Evolutionary conservation across 1,140 invertebrate genomes (phyloP).

Genomic region (Dolichoris vasculosae): DNA sequence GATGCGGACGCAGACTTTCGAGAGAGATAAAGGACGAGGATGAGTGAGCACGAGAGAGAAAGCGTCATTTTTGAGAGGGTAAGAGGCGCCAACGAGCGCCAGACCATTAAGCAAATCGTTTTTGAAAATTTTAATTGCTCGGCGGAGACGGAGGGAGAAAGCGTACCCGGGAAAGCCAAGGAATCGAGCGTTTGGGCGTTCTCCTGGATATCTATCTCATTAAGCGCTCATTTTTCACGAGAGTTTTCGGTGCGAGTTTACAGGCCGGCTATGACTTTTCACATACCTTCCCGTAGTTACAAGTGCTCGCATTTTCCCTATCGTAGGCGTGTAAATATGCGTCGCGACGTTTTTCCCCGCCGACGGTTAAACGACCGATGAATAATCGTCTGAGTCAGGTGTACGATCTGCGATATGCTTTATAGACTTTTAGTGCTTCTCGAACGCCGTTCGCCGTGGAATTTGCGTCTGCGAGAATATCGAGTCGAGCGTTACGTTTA

Average conservation of each 20-base stretch:
- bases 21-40: neutral
- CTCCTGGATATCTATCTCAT: constrained; percentile 19
- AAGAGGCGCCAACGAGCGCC: constrained; percentile 25
- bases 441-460: neutral
- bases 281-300: neutral
- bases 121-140: constrained; percentile 50
- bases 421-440: neutral
- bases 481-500: neutral
- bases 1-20: neutral
- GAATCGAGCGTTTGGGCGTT: neutral
- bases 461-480: neutral
- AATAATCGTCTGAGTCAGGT: neutral
- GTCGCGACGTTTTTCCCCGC: neutral
- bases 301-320: neutral
- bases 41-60: neutral
- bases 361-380: neutral
- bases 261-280: neutral
- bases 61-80: too few relatives aligned
- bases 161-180: neutral
- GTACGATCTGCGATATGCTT: neutral
- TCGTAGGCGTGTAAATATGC: neutral
- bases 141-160: neutral
- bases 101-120: constrained; percentile 45
- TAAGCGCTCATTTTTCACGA: constrained; percentile 43
- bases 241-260: neutral